Evolutionary conservation across 2,797 vertebrate genomes (phyloP), one percentile per base, ranked within the genome.

Genomic region (Vespertilio murinus): DNA sequence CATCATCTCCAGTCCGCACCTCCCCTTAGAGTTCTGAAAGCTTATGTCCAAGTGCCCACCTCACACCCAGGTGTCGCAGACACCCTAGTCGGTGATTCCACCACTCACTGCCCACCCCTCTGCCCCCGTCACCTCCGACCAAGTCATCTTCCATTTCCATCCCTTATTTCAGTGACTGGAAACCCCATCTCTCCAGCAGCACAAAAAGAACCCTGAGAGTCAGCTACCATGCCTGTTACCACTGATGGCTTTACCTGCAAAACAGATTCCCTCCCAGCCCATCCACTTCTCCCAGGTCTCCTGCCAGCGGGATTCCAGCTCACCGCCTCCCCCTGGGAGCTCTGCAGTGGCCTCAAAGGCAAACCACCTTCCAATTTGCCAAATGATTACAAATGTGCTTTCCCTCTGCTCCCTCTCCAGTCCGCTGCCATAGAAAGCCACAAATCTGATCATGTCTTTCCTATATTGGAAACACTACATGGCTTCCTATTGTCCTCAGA

Each of bases 391-490:
- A 54, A n/a, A 42, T 22, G 7, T 17, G 8, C 59, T 65, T 70
- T 94, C 77, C 65, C 35, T 88, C 74, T 79, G 92, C 35, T 82
- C 45, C 20, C n/a, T 83, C 85, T 91, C 45, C 45, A 88, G 16
- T 28, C 49, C 75, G 59, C 9, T 70, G 42, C 30, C 54, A 84
- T 33, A 91, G 67, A 80, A 86, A 42, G 83, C 25, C 33, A 85
- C 30, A 78, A 14, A 78, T 81, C 35, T 64, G 75, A 95, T 47
- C 20, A 8, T 75, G 33, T 77, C 54, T 86, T 61, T 91, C 25
- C 88, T 93, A 77, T 64, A 77, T 17, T 42, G 77, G 54, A 95
- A 95, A 81, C 64, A 40, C 8, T 73, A 47, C 64, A 74, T 30
- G 22, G 25, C 78, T 85, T 84, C 42, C 49, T 83, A 42, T 23